Conservation (phyloP, 2,113 vertebrate species). For the Elgaria multicarinata region DNA sequence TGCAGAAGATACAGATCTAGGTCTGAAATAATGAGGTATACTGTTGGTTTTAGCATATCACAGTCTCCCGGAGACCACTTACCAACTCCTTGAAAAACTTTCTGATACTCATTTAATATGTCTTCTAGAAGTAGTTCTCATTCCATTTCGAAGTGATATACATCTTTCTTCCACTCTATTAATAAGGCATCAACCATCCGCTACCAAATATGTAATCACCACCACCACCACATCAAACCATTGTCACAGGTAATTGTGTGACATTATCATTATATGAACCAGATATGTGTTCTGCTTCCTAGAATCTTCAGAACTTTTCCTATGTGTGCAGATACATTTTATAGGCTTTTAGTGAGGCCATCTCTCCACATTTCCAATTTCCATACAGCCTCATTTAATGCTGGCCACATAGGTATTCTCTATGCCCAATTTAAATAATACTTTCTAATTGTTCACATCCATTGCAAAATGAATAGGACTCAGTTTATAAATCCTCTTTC, state of each 20-base stretch:
- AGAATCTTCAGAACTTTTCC: not conserved
- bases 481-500: not conserved
- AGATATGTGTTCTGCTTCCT: not conserved
- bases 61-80: not conserved
- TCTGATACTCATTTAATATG: not conserved
- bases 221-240: not conserved
- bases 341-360: not conserved
- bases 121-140: not conserved
- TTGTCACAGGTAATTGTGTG: not conserved
- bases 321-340: not conserved
- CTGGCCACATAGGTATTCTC: not conserved
- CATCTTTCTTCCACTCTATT: not conserved
- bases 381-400: not conserved
- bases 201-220: not conserved
- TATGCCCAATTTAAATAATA: not conserved
- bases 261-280: not conserved
- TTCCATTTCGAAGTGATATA: not conserved
- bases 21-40: not conserved
- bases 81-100: not conserved
- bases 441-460: not conserved
- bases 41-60: not conserved
- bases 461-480: not conserved
- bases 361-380: not conserved
- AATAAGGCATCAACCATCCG: not conserved
- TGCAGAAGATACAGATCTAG: not conserved